Conservation (phyloP, 92 coral and sea anemone genomes). For the Parazoanthus swiftii region DNA sequence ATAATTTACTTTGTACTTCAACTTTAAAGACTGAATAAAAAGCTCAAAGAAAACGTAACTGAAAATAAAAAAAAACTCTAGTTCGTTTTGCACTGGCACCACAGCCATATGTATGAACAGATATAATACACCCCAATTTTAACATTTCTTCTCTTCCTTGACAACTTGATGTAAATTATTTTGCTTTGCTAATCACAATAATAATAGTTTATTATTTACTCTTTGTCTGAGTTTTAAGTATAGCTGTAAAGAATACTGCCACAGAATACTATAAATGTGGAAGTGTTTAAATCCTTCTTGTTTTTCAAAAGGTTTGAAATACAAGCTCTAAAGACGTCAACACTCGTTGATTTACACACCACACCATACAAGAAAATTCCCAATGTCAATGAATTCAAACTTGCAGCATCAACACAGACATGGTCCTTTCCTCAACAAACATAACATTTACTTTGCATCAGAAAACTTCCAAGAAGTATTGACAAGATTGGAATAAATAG, state of each 20-base stretch:
- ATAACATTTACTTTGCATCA: not conserved
- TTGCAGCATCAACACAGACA: not conserved
- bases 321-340: not conserved
- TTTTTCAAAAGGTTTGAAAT: slow-evolving; percentile 16
- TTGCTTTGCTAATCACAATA: not conserved
- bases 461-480: not conserved
- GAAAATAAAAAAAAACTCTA: too few species aligned
- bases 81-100: too few species aligned
- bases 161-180: not conserved
- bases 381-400: not conserved
- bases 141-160: not conserved
- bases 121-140: too few species aligned
- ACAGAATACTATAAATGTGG: not conserved
- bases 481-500: not conserved
- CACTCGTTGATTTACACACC: not conserved
- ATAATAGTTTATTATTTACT: not conserved
- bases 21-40: too few species aligned
- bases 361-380: not conserved
- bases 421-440: not conserved
- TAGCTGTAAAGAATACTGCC: not conserved
- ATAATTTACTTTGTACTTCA: too few species aligned
- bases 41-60: too few species aligned
- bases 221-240: not conserved
- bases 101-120: too few species aligned
- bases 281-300: not conserved